Conservation (phyloP, 2,113 vertebrate genomes). For the Protobothrops flavoviridis region DNA sequence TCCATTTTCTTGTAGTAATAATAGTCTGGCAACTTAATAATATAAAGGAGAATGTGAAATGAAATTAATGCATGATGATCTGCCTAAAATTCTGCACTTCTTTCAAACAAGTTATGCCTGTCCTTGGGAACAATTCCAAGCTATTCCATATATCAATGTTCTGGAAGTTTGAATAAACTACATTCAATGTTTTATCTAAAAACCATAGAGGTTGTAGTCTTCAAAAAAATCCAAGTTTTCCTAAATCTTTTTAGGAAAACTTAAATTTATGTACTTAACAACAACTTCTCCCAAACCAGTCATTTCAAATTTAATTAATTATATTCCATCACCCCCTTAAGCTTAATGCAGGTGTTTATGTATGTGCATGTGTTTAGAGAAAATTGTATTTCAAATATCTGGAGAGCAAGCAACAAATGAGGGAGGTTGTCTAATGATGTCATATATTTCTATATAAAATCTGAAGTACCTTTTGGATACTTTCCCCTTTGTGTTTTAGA, state of each 20-base stretch:
- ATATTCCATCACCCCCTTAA: not conserved
- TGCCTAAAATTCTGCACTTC: not conserved
- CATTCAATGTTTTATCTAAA: not conserved
- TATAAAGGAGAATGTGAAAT: not conserved
- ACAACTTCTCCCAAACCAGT: not conserved
- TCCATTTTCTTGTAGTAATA: not conserved
- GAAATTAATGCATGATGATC: too few species aligned
- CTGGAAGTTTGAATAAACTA: not conserved
- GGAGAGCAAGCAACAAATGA: not conserved
- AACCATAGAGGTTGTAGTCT: not conserved
- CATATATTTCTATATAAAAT: not conserved
- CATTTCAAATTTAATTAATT: not conserved
- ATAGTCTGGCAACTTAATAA: not conserved
- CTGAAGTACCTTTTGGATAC: not conserved
- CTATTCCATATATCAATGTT: not conserved
- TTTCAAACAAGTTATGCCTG: not conserved
- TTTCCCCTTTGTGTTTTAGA: not conserved
- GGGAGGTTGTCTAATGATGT: not conserved
- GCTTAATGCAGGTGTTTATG: not conserved
- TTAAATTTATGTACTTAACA: not conserved
- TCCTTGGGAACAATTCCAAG: not conserved
- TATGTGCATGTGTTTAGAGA: not conserved
- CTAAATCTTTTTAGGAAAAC: not conserved
- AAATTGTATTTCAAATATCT: not conserved
- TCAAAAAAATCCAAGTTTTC: not conserved